Evolutionary conservation across 2,797 vertebrate species (phyloP), one percentile per base, ranked within the genome.

Genomic region (Ataeniobius toweri): DNA sequence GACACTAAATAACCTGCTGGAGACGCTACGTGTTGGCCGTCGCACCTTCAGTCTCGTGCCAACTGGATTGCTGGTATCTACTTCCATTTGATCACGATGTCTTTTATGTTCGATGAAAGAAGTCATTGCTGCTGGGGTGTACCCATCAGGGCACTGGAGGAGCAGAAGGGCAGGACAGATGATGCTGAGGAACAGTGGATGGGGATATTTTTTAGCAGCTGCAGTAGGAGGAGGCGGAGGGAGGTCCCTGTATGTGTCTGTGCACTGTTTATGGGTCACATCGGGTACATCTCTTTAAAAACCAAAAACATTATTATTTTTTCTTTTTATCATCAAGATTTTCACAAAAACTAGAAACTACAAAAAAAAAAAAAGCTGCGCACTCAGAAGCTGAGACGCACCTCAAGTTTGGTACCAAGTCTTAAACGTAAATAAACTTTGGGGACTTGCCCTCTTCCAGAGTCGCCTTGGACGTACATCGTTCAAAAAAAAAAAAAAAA

Each of bases 261-360:
- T 93, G 89, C 91, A 93, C 93, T 92, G 92, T 93, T 90, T 87
- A 89, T 89, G 90, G 91, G 89, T 94, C 91, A 94, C 89, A 91
- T 93, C 91, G 92, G 93, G 93, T 94, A 93, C 93, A 94, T 94
- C 89, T 91, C 91, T 93, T 88, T 83, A 90, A 93, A 93, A 94
- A 93, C 91, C 91, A 94, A 94, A 94, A 95, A 93, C 86, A 89
- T 85, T 75, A 85, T 89, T 46, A 26, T 73, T n/a, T 86, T 90
- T 84, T 90, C 81, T 90, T 93, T 87, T 93, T 87, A 90, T 90
- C 88, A 89, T 93, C 81, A 83, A 82, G 77, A 51, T 91, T 91
- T 91, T 91, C 24, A 83, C 86, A 92, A 92, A 92, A 94, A 91
- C 79, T 81, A 71, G 24, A 88, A 91, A 84, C 44, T 77, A 82